Base-by-base conservation (phyloP, 2,797 vertebrate genomes). In the Tragopan temminckii region DNA sequence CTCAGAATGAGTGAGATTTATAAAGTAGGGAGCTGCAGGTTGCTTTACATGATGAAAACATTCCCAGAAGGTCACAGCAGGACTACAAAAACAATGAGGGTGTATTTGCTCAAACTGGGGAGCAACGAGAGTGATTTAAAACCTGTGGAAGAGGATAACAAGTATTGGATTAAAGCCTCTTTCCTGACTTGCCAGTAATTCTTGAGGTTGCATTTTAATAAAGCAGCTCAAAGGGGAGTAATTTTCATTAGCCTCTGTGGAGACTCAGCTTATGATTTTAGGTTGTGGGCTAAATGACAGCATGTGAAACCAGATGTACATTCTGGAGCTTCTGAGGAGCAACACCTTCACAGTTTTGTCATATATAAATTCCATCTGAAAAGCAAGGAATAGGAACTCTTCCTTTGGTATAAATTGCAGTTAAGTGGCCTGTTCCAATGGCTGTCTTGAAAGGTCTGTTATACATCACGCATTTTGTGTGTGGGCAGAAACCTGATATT, bases 61-160 rank as follows among this genome's bases (percentile, higher is more conserved):
- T 80, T 97, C 79, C 92, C 93, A 96, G 90, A 95, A 97, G 95
- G 92, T 97, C 95, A 91, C 59, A 78, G 87, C 82, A 80, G 93
- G 92, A 97, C 92, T 96, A 94, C 78, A 88, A 94, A 95, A 97
- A 95, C 93, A 97, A 93, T 92, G 77, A 93, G 63, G 81, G 82
- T 46, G 53, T 94, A 93, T 95, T 95, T 96, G 74, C 85, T 93
- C 55, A 43, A 94, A 94, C 75, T 66, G 69, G 69, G 92, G 71
- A 94, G 87, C 78, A 92, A 93, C 91, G 52, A 59, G 75, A 67
- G 81, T 93, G 93, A 96, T 95, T 97, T 95, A 95, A 89, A 95
- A 83, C 17, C 88, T 95, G 93, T 90, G 95, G 84, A 97, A 96
- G 85, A 94, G 89, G 80, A 70, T 95, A 96, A 96, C 64, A 94